Percentiles rank a stretch among this genome's conserved stretches.
phyloP scores from a whole-genome alignment of 2,113 vertebrate genomes.

The Rousettus leschenaultii region DNA sequence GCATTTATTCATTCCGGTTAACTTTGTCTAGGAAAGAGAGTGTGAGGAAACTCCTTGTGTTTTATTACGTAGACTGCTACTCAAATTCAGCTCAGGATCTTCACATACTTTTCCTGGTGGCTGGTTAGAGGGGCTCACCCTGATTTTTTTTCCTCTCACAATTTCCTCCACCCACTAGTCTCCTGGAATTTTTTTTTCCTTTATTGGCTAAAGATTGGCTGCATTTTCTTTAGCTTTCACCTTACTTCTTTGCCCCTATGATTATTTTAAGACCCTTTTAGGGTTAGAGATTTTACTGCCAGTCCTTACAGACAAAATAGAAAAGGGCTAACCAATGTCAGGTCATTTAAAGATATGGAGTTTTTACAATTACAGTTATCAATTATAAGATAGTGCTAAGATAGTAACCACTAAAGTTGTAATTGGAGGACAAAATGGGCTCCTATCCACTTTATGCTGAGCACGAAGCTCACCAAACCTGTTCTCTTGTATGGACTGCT shows the following conservation, averaged over 20 bases:
- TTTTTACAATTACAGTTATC: not conserved
- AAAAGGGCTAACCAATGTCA: not conserved
- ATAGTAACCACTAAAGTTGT: not conserved
- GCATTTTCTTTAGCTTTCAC: not conserved
- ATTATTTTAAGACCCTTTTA: not conserved
- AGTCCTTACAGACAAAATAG: not conserved
- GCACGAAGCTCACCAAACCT: not conserved
- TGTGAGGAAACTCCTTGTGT: not conserved
- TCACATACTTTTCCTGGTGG: not conserved
- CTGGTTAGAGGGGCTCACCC: not conserved
- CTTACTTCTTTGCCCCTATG: not conserved
- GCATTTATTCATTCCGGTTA: not conserved
- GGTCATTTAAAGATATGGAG: not conserved
- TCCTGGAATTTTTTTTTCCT: not conserved
- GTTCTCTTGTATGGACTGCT: not conserved
- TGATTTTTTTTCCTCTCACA: not conserved
- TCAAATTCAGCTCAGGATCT: not conserved
- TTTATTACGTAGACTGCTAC: not conserved
- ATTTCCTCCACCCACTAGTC: not conserved
- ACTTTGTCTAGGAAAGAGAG: not conserved
- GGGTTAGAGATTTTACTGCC: not conserved
- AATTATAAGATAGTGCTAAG: not conserved
- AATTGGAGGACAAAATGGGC: no score
- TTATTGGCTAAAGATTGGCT: not conserved
- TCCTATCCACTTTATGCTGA: not conserved